Base-by-base conservation (phyloP, 2,113 vertebrate species). In the Lutjanus erythropterus region DNA sequence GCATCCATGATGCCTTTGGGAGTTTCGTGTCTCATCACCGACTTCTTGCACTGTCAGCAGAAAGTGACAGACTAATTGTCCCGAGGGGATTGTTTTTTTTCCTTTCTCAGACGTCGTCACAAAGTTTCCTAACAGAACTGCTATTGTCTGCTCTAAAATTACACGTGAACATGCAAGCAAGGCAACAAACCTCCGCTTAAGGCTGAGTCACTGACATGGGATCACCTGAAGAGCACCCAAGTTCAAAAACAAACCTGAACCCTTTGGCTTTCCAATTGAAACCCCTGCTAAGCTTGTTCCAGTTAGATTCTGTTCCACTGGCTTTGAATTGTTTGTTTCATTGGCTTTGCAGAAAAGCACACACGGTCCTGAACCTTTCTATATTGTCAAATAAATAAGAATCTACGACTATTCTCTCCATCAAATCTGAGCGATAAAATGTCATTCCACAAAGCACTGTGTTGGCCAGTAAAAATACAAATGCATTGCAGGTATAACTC, bases 21-120 rank as follows among this genome's bases (percentile, higher is more conserved):
- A 50, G 50, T 29, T 67, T 70, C 1, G 2, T 50, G 71, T 68
- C 33, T 89, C 62, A 74, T 88, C 60, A 29, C 29, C 1, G 2
- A 6, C 58, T 62, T 80, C 52, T 62, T 78, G 88, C 86, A 8
- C 6, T 35, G 71, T 92, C 81, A 89, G 88, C 90, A 79, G 81
- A 85, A 86, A 84, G 60, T 47, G 71, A 86, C 78, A 69, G 76
- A 59, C 55, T 74, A 64, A 82, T 69, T 31, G 9, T 72, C 67
- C 39, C 1, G 23, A 18, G 61, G 1, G 72, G n/a, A n/a, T n/a
- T 37, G 0, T 49, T 76, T 86, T 58, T 62, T 27, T 23, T 14
- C 53, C 33, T 35, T 27, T 19, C 56, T 67, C 59, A 42, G 61
- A 35, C 58, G 39, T 69, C 31, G 58, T 85, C 75, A 71, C 65